These are phyloP conservation scores for Kradibia gibbosae DNA, from an alignment of 1,140 invertebrate species.

Conservation along the genomic window DNA sequence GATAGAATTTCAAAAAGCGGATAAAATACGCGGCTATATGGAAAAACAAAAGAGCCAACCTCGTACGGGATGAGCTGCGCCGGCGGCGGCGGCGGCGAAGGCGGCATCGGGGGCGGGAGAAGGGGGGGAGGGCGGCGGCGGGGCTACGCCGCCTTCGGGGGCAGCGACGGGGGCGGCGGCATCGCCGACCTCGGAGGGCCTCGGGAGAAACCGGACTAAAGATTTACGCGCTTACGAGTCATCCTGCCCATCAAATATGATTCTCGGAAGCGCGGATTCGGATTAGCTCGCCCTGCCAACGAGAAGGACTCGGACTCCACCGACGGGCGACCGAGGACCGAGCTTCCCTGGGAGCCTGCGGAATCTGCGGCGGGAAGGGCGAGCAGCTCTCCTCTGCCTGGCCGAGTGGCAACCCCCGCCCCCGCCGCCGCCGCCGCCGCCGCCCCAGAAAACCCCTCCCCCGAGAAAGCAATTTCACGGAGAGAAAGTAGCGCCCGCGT, in stretches of 20 bases:
- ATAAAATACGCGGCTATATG: conserved; percentile 69
- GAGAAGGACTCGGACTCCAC: background rate
- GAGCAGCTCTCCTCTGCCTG: conserved; percentile 48
- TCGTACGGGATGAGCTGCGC: conserved; percentile 41
- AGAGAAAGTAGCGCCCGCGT: background rate
- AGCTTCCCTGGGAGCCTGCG: background rate
- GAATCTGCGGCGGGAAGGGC: background rate
- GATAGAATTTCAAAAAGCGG: conserved; percentile 70
- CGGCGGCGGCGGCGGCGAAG: background rate
- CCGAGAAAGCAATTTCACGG: conserved; percentile 58
- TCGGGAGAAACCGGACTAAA: conserved; percentile 39
- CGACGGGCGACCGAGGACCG: background rate
- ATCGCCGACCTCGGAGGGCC: conserved; percentile 12
- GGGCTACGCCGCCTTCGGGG: background rate
- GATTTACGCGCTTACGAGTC: conserved; percentile 48
- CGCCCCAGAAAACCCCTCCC: background rate
- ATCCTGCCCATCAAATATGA: conserved; percentile 33
- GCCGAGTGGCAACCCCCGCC: conserved; percentile 14
- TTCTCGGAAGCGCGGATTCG: conserved; percentile 34
- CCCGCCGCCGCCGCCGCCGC: background rate
- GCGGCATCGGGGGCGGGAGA: background rate
- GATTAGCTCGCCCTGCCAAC: conserved; percentile 23
- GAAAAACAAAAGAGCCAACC: conserved; percentile 64
- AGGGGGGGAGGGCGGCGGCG: conserved; percentile 10
- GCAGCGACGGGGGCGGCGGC: background rate